Evolutionary conservation across 2,888 invertebrate genomes (phyloP).

Genomic region (Phortica okadai): DNA sequence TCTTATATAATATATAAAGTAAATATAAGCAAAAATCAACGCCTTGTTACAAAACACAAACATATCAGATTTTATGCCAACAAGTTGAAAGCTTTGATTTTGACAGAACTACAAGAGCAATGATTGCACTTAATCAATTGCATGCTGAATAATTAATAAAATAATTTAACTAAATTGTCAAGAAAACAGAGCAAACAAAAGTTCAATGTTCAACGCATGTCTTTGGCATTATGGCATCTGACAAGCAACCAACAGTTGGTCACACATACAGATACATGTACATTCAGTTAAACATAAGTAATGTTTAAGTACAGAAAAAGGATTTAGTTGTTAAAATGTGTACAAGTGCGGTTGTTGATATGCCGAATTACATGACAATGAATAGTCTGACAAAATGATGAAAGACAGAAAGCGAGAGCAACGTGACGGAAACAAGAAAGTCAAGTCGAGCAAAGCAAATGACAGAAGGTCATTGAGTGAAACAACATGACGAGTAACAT

Average conservation of each 20-base stretch:
- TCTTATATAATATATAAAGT: background rate
- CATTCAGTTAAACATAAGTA: background rate
- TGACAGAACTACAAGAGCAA: background rate
- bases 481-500: background rate
- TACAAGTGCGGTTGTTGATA: conserved; percentile 15
- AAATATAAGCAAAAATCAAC: background rate
- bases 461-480: conserved; percentile 27
- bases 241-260: background rate
- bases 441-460: background rate
- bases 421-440: background rate
- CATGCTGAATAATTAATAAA: conserved; percentile 7
- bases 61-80: background rate
- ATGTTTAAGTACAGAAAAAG: conserved; percentile 22
- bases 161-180: background rate
- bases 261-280: background rate
- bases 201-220: background rate
- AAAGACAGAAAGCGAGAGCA: background rate
- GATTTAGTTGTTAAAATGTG: conserved; percentile 3
- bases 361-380: conserved; percentile 24
- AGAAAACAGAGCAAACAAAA: background rate
- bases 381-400: conserved; percentile 26
- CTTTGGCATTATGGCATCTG: background rate
- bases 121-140: conserved; percentile 1
- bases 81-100: background rate
- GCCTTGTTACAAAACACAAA: background rate